Evolutionary conservation across 2,888 invertebrate species (phyloP), one percentile per base, ranked within the genome.

Genomic region (Xestia rhomboidea): DNA sequence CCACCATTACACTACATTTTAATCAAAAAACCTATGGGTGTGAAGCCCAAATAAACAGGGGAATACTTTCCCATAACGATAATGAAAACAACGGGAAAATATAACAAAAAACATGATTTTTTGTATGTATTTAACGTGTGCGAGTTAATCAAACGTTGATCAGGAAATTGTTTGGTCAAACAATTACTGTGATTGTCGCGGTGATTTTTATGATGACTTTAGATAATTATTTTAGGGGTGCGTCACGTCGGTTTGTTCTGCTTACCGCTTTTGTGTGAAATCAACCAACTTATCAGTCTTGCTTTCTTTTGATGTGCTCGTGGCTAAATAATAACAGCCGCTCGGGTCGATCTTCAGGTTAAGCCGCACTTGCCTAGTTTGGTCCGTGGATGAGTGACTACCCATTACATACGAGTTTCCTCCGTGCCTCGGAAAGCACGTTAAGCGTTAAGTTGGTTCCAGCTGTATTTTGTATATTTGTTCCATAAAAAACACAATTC

Each of bases 61-160:
- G 94, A 93, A 90, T 86, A 87, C 89, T 95, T 96, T 96, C 96
- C 96, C 96, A 96, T 96, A 96, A 94, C 93, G 96, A 96, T 96
- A 96, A 95, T 96, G 94, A 93, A 94, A 93, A 92, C 90, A 94
- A 93, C 90, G 91, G 88, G 91, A 93, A 92, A 93, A 93, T 93
- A 93, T 93, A 92, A 91, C 89, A 89, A 93, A 95, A 94, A 93
- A 88, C 91, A 85, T 87, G 88, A 82, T 86, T 93, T 93, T 93
- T 94, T 94, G 91, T 93, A 90, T 93, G 90, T 90, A 90, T 91
- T 91, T 85, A 88, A 85, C 92, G 92, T 88, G 93, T 92, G 92
- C 89, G 86, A 93, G 92, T 91, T 93, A 93, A 95, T 95, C 95
- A 93, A 93, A 92, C 89, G 92, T 91, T 93, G 94, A 94, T 93